A percentile compares a stretch with the other conserved stretches of the same genome.
Conservation (phyloP, 2,888 invertebrate genomes). For the Lasius platythorax region DNA sequence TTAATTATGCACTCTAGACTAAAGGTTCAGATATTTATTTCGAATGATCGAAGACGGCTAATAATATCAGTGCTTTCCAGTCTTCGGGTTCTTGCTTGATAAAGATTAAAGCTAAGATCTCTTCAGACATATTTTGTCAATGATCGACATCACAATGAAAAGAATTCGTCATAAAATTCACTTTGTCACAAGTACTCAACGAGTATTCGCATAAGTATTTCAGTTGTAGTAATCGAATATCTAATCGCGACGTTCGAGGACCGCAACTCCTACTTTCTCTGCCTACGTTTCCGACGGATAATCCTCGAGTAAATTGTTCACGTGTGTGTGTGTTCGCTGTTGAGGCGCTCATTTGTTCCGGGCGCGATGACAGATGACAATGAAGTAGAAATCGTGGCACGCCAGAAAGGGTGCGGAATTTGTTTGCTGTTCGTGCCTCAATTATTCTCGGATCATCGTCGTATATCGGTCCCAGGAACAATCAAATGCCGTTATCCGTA, state of each 20-base stretch:
- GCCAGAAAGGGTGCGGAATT: slow-evolving; percentile 73
- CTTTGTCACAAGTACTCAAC: neutral
- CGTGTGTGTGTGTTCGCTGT: slow-evolving; percentile 70
- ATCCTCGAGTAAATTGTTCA: slow-evolving; percentile 84
- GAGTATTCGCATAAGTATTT: slow-evolving; percentile 49
- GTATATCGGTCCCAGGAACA: slow-evolving; percentile 80
- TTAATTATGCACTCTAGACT: too few relatives aligned
- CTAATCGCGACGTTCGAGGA: slow-evolving; percentile 46
- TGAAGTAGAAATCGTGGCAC: slow-evolving; percentile 81
- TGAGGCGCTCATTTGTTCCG: slow-evolving; percentile 84
- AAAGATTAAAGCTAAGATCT: neutral
- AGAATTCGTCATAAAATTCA: neutral
- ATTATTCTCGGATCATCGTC: slow-evolving; percentile 85
- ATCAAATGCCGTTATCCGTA: slow-evolving; percentile 73
- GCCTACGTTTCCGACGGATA: slow-evolving; percentile 78
- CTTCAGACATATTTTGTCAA: neutral
- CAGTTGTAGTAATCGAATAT: slow-evolving; percentile 52
- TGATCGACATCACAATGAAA: neutral
- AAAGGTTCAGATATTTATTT: too few relatives aligned
- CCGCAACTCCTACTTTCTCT: slow-evolving; percentile 71
- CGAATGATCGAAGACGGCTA: too few relatives aligned
- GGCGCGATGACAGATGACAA: slow-evolving; percentile 85
- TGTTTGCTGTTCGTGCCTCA: slow-evolving; percentile 85
- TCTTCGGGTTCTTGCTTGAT: neutral
- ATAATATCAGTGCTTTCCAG: neutral